Conservation (phyloP, 2,888 invertebrate species). For the Digitonthophagus gazella region DNA sequence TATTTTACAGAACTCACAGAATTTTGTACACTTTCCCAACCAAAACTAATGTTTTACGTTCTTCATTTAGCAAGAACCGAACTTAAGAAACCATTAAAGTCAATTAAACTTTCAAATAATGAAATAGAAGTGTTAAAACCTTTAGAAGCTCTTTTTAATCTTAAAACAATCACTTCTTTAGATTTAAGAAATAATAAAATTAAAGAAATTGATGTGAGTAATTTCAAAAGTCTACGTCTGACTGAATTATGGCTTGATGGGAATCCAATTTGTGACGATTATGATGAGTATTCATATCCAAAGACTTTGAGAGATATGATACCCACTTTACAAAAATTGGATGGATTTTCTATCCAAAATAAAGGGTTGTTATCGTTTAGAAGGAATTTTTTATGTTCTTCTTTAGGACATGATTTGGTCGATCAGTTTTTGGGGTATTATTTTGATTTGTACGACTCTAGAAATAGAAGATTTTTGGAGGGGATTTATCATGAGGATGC, state of each 20-base stretch:
- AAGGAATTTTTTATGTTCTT: slow-evolving; percentile 56
- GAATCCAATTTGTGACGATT: slow-evolving; percentile 69
- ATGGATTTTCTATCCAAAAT: slow-evolving; percentile 16
- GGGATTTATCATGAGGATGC: slow-evolving; percentile 65
- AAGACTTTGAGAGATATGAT: slow-evolving; percentile 56
- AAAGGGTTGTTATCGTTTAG: slow-evolving; percentile 45
- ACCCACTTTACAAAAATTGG: slow-evolving; percentile 53
- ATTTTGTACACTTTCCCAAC: slow-evolving; percentile 53
- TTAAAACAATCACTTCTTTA: slow-evolving; percentile 27
- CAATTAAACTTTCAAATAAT: slow-evolving; percentile 43
- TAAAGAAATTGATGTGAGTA: slow-evolving; percentile 18
- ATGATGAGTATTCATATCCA: slow-evolving; percentile 61
- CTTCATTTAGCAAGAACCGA: slow-evolving; percentile 43
- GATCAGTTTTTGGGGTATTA: slow-evolving; percentile 65
- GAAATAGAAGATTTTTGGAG: slow-evolving; percentile 54
- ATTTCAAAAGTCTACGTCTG: slow-evolving; percentile 28
- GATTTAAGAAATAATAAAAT: slow-evolving; percentile 35
- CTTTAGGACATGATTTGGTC: slow-evolving; percentile 53
- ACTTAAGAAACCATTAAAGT: slow-evolving; percentile 33
- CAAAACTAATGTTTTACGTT: slow-evolving; percentile 52
- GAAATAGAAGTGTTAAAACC: slow-evolving; percentile 43
- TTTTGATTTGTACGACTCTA: slow-evolving; percentile 63
- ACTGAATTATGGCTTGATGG: slow-evolving; percentile 60
- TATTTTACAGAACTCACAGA: slow-evolving; percentile 45
- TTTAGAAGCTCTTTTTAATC: slow-evolving; percentile 41